Conservation (phyloP, 2,797 vertebrate genomes). For the Clarias fuscus region DNA sequence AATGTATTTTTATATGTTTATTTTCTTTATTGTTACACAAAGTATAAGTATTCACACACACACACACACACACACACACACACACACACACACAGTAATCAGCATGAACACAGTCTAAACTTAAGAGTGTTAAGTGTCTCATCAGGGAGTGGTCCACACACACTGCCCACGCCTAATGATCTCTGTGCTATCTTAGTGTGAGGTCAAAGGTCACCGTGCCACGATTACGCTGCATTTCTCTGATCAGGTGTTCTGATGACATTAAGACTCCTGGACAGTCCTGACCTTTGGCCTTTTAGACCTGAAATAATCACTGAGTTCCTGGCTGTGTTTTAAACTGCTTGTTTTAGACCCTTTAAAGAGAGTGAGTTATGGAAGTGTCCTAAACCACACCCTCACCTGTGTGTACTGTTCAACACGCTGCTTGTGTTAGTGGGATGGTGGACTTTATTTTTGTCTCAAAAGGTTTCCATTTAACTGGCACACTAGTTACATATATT, state of each 20-base stretch:
- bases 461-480: not conserved
- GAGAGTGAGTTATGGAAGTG: not conserved
- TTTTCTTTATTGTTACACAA: not conserved
- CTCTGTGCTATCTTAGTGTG: not conserved
- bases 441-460: not conserved
- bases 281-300: not conserved
- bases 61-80: too few species aligned
- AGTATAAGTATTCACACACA: too few species aligned
- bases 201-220: not conserved
- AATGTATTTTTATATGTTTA: not conserved
- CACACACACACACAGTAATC: not conserved
- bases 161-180: not conserved
- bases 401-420: not conserved
- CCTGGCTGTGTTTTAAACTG: too few species aligned
- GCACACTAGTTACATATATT: not conserved
- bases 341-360: not conserved
- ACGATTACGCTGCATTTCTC: not conserved
- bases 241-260: not conserved
- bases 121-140: not conserved
- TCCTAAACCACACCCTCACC: not conserved
- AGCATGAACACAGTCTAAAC: not conserved
- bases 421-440: not conserved
- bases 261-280: not conserved
- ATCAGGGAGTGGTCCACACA: not conserved
- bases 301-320: not conserved